A percentile compares a stretch with the other conserved stretches of the same genome.
Conservation (phyloP, 2,888 invertebrate genomes). For the Sarcophaga variegata region DNA sequence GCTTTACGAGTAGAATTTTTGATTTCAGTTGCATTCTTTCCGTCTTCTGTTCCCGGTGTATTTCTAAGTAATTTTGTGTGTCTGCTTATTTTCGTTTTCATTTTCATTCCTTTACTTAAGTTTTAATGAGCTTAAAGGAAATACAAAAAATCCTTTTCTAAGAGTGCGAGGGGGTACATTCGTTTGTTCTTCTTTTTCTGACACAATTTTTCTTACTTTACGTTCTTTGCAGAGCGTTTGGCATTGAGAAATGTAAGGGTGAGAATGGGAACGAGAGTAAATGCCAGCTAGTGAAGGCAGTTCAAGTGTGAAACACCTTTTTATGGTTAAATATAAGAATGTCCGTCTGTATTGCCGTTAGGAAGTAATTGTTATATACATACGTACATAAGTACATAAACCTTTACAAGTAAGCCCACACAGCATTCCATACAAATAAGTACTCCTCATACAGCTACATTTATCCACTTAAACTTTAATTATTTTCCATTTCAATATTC, state of each 20-base stretch:
- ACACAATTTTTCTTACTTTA: not conserved
- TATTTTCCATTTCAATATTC: too few species aligned
- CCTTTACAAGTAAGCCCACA: too few species aligned
- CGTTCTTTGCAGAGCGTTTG: conserved; percentile 17
- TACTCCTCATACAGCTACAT: too few species aligned
- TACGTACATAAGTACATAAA: too few species aligned
- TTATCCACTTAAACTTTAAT: too few species aligned
- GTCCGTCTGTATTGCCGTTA: too few species aligned
- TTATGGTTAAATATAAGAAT: conserved; percentile 18
- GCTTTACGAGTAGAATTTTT: not conserved
- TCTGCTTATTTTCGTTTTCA: not conserved
- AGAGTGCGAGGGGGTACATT: not conserved
- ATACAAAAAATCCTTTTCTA: conserved; percentile 37
- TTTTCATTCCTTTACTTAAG: conserved; percentile 16
- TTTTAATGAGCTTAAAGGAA: conserved; percentile 54
- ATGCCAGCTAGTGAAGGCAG: not conserved
- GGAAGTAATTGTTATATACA: too few species aligned
- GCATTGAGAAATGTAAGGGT: conserved; percentile 13
- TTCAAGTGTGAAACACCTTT: conserved; percentile 47
- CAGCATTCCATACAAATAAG: too few species aligned
- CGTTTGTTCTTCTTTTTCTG: not conserved
- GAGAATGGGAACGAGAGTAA: not conserved
- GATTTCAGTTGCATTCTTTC: conserved; percentile 6
- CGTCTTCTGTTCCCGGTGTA: not conserved
- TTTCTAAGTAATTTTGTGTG: not conserved